Conservation (phyloP, 2,888 invertebrate species). For the Ochlodes sylvanus region DNA sequence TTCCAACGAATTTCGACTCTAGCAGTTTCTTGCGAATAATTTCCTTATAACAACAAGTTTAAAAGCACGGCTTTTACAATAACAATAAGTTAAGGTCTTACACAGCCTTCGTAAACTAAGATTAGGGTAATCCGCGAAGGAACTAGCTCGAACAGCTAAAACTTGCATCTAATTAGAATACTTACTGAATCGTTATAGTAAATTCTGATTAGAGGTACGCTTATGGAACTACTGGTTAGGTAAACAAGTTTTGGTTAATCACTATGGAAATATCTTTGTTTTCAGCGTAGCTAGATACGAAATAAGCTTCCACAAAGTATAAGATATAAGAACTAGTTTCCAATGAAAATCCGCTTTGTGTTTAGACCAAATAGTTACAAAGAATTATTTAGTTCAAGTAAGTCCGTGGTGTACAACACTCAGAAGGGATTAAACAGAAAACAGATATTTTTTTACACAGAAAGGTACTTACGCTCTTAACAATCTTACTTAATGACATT, state of each 20-base stretch:
- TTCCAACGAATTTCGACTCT: neutral
- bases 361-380: no score
- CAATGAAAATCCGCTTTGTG: no score
- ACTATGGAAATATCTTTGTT: neutral
- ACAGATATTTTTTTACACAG: no score
- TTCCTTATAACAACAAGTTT: slow-evolving; percentile 21
- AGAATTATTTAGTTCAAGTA: no score
- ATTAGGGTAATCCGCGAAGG: slow-evolving; percentile 36
- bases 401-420: no score
- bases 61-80: slow-evolving; percentile 26
- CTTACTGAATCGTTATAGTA: slow-evolving; percentile 30
- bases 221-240: slow-evolving; percentile 3
- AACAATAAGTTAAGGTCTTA: slow-evolving; percentile 30
- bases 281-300: no score
- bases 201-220: slow-evolving; percentile 16
- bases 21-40: slow-evolving; percentile 15
- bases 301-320: no score
- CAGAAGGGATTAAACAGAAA: no score
- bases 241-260: slow-evolving; percentile 5
- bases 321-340: no score
- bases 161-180: slow-evolving; percentile 35
- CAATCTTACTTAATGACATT: no score
- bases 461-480: no score
- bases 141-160: slow-evolving; percentile 33
- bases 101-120: slow-evolving; percentile 31